These are phyloP conservation scores for Dermolepida albohirtum DNA, from an alignment of 2,888 invertebrate species.

Conservation along the genomic window DNA sequence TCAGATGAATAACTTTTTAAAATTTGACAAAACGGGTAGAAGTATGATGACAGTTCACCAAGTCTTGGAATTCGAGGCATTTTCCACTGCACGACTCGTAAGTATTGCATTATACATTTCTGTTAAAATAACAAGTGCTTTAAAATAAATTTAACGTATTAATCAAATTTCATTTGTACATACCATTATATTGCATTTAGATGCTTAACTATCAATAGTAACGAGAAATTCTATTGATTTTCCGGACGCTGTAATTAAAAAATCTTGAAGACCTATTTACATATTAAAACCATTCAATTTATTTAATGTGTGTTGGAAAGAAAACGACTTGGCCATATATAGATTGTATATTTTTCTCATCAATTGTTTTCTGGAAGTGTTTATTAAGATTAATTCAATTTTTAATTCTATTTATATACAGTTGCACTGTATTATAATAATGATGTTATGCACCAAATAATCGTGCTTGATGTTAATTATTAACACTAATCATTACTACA, in stretches of 20 bases:
- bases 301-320: background rate
- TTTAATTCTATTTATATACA: slow-evolving; percentile 6
- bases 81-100: no score
- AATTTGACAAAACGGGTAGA: no score
- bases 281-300: slow-evolving; percentile 14
- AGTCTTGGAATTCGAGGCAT: no score
- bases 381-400: slow-evolving; percentile 10
- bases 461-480: slow-evolving; percentile 4
- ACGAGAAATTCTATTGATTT: slow-evolving; percentile 23
- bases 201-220: slow-evolving; percentile 25
- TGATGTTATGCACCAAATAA: slow-evolving; percentile 1
- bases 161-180: slow-evolving; percentile 17
- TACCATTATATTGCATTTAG: slow-evolving; percentile 1
- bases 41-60: no score
- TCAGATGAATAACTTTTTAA: no score
- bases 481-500: background rate
- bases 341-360: background rate
- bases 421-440: slow-evolving; percentile 3
- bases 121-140: no score
- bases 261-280: slow-evolving; percentile 3
- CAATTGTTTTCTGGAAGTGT: slow-evolving; percentile 7
- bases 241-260: slow-evolving; percentile 22
- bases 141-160: background rate
- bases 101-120: no score
- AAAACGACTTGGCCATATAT: slow-evolving; percentile 1